Evolutionary conservation across 2,797 vertebrate genomes (phyloP), one percentile per base, ranked within the genome.

Genomic region (Dendrocincla fuliginosa): DNA sequence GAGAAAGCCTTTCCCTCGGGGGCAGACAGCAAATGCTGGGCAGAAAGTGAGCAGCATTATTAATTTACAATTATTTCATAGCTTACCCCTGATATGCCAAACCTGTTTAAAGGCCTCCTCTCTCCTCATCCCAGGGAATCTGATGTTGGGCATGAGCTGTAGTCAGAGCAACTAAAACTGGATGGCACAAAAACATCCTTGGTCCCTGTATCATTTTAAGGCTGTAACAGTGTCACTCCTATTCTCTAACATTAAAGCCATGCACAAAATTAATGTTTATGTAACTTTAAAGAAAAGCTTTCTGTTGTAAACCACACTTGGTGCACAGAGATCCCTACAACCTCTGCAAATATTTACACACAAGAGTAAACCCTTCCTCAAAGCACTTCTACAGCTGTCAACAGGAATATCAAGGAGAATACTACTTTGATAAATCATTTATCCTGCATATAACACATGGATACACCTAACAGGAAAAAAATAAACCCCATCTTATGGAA

Each of bases 11-110:
- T 44, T 95, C 96, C 93, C 93, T 57, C 18, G 86, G 88, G 91
- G 87, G 87, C 61, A 95, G 91, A 80, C 68, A 93, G 92, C 42
- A 64, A 96, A 81, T 52, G 79, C 77, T 92, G 91, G 56, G 47
- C 79, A 97, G 84, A 95, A 97, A 97, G 94, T 88, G 94, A 97
- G 94, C 37, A 93, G 86, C 95, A 92, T 95, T 52, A 97, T 93
- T 95, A 94, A 95, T 97, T 97, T 79, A 97, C 68, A 84, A 65
- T 93, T 90, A 89, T 95, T 96, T 93, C 28, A 0, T 87, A 94
- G 96, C 87, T 78, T 27, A 39, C 41, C 87, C 76, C 83, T 84
- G 79, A 78, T 89, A 77, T 19, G 65, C 64, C 92, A 91, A 30
- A 71, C 68, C 78, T 84, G 46, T 14, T 64, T n/a, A 46, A 92